These are phyloP conservation scores for Oncorhynchus keta DNA, from an alignment of 2,113 vertebrate species.

Conservation along the genomic window DNA sequence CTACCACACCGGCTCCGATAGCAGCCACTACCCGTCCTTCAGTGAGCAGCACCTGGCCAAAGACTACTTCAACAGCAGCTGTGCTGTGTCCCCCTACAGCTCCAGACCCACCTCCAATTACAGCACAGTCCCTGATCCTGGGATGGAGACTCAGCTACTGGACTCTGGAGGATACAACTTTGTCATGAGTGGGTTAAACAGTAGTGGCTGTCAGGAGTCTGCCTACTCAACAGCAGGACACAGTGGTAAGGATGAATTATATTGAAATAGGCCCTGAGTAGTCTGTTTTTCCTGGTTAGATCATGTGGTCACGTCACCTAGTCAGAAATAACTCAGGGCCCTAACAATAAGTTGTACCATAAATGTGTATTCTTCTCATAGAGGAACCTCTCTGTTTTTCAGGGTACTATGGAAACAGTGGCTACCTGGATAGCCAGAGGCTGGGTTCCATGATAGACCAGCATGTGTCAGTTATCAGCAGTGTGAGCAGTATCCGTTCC, in stretches of 20 bases:
- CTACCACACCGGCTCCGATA: conserved; percentile 70
- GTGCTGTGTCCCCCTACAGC: conserved; percentile 77
- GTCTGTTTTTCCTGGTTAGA: too few species aligned
- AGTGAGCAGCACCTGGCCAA: conserved; percentile 82
- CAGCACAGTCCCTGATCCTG: conserved; percentile 44
- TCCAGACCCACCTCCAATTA: conserved; percentile 60
- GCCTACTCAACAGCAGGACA: conserved; percentile 78
- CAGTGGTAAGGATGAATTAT: conserved; percentile 73
- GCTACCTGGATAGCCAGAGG: conserved; percentile 83
- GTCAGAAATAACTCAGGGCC: too few species aligned
- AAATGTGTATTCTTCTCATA: neutral
- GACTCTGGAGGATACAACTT: conserved; percentile 84
- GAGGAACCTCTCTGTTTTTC: neutral
- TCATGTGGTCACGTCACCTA: too few species aligned
- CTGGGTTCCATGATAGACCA: conserved; percentile 89
- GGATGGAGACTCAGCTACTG: conserved; percentile 79
- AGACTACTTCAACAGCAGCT: conserved; percentile 84
- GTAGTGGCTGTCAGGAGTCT: conserved; percentile 77
- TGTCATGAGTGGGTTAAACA: conserved; percentile 69
- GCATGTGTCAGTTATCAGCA: conserved; percentile 97
- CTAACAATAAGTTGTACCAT: too few species aligned
- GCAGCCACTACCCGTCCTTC: conserved; percentile 75
- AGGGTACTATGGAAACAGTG: conserved; percentile 87
- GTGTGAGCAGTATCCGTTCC: conserved; percentile 81
- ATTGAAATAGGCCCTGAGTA: too few species aligned